These are phyloP conservation scores for Patiria pectinifera DNA, from an alignment of 53 echinoderm and acorn worm species.

Conservation along the genomic window DNA sequence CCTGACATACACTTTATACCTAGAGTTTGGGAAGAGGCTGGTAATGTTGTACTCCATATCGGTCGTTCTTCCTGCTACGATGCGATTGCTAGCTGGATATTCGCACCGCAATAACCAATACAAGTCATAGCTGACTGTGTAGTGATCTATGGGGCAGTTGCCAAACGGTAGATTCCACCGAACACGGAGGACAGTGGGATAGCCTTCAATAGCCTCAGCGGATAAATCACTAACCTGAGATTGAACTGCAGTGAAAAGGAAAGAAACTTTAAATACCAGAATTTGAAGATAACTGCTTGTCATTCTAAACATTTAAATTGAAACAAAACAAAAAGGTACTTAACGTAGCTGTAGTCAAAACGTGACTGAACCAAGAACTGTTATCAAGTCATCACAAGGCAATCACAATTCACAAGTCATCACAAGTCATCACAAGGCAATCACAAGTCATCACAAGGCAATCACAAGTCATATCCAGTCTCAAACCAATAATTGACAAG, in stretches of 20 bases:
- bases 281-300: neutral
- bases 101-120: constrained; percentile 26
- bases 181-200: constrained; percentile 27
- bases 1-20: constrained; percentile 33
- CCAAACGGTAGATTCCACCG: constrained; percentile 23
- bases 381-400: no score
- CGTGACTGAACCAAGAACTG: no score
- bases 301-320: no score
- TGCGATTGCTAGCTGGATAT: neutral
- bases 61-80: neutral
- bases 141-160: constrained; percentile 39
- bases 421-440: no score
- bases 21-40: constrained; percentile 55
- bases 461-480: no score
- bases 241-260: constrained; percentile 30
- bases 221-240: neutral
- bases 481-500: no score
- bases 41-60: constrained; percentile 18
- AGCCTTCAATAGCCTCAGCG: neutral
- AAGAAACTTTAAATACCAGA: neutral
- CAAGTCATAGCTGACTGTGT: constrained; percentile 46
- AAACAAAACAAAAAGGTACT: no score
- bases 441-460: no score
- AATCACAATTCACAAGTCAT: no score
- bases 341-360: no score